Evolutionary conservation across 2,797 vertebrate species (phyloP).

Genomic region (Crocodylus rhombifer): DNA sequence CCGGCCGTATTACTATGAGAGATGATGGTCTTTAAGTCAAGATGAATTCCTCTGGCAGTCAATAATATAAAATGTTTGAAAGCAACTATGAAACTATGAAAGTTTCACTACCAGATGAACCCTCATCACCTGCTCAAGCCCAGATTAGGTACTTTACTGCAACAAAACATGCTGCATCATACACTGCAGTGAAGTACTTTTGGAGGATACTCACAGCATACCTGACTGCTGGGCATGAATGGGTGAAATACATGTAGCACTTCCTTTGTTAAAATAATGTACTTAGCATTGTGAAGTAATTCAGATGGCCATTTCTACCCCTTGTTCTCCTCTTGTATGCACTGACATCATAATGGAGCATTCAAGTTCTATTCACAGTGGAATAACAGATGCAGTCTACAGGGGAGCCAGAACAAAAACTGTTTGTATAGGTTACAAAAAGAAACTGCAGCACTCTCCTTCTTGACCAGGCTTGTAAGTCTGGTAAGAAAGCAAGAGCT

Average conservation of each 20-base stretch:
- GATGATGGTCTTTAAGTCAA: neutral
- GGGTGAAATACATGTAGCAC: neutral
- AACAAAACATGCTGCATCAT: neutral
- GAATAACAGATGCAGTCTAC: neutral
- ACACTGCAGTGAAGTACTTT: neutral
- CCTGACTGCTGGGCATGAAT: neutral
- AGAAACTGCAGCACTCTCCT: neutral
- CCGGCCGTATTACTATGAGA: neutral
- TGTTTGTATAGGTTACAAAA: constrained; percentile 9
- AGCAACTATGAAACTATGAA: too few relatives aligned
- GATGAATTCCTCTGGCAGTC: neutral
- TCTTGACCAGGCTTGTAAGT: constrained; percentile 4
- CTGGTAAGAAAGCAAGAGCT: neutral
- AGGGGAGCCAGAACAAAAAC: constrained; percentile 6
- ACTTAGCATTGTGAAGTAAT: constrained; percentile 3
- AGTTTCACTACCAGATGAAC: neutral
- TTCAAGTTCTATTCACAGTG: neutral
- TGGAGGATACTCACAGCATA: neutral
- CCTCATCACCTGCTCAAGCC: neutral
- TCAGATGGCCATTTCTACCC: neutral
- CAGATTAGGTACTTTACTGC: neutral
- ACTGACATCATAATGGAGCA: neutral
- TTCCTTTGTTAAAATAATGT: constrained; percentile 44
- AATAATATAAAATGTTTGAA: neutral
- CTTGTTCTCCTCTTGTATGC: neutral